Conservation (phyloP, 1,140 invertebrate species). For the Popillia japonica region DNA sequence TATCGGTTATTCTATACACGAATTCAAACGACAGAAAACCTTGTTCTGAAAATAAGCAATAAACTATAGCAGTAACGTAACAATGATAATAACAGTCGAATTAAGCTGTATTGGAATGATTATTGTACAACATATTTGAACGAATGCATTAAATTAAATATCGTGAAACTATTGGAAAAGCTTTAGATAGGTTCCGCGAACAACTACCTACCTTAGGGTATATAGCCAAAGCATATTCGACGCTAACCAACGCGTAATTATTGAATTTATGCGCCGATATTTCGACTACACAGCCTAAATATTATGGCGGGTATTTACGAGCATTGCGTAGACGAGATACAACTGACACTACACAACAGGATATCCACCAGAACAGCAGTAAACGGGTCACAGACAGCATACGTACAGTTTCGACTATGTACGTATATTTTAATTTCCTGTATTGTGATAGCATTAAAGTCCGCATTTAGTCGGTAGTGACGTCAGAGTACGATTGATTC, state of each 20-base stretch:
- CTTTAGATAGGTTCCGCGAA: background rate
- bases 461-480: slow-evolving; percentile 44
- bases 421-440: slow-evolving; percentile 51
- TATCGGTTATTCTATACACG: no score
- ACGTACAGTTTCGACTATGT: slow-evolving; percentile 7
- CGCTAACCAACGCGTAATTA: slow-evolving; percentile 1
- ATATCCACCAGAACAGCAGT: slow-evolving; percentile 10
- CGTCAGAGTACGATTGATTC: slow-evolving; percentile 50
- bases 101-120: background rate
- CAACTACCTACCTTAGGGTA: background rate
- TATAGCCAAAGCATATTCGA: background rate
- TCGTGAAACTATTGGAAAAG: background rate
- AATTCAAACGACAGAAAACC: no score
- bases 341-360: background rate
- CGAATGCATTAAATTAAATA: background rate
- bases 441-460: slow-evolving; percentile 49
- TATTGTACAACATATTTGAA: background rate
- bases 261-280: background rate
- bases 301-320: background rate
- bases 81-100: background rate
- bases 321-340: background rate
- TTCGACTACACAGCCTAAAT: background rate
- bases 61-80: background rate
- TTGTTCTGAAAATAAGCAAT: background rate
- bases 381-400: background rate